Evolutionary conservation across 2,888 invertebrate genomes (phyloP), one percentile per base, ranked within the genome.

Genomic region (Schizaphis graminum): DNA sequence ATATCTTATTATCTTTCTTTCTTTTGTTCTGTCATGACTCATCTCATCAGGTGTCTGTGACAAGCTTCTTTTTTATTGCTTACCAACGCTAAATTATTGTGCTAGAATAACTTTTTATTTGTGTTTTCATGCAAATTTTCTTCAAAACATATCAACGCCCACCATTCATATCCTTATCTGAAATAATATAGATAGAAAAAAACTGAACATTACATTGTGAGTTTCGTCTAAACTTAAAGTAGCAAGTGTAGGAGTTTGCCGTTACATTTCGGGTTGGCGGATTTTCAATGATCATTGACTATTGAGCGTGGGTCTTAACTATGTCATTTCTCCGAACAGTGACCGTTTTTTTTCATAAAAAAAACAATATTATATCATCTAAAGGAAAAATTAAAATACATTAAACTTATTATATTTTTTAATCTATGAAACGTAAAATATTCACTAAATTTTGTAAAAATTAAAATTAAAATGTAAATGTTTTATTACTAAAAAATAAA

Each of bases 11-110:
- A 93, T 94, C 41, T 61, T 53, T 67, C 24, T 87, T 67, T 90
- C 57, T 86, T 90, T 91, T 94, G 86, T 91, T 61, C 53, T 21
- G 85, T 94, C 94, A 67, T 94, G 94, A 94, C 91, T 94, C 94
- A 87, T 92, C 77, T 77, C 92, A 67, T 91, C 47, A 28, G 26
- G 47, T 61, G 47, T 90, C 85, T 57, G 86, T 61, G 77, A 84
- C 47, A 90, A 85, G 49, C 87, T 67, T 41, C 49, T 88, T 87
- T 85, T 92, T 92, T 16, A 91, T 41, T 24, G 67, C 26, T 89
- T 61, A 57, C 56, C n/a, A 93, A 84, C n/a, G 67, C 91, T 91
- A 89, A 85, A 61, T 94, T 67, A 49, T 47, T 93, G 57, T 90
- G 87, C 28, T 77, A 49, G 77, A 93, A 91, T 77, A 92, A 89